A percentile compares a stretch with the other conserved stretches of the same genome.
These are phyloP conservation scores for Muscicapa striata DNA, from an alignment of 2,797 vertebrate species.

Conservation along the genomic window DNA sequence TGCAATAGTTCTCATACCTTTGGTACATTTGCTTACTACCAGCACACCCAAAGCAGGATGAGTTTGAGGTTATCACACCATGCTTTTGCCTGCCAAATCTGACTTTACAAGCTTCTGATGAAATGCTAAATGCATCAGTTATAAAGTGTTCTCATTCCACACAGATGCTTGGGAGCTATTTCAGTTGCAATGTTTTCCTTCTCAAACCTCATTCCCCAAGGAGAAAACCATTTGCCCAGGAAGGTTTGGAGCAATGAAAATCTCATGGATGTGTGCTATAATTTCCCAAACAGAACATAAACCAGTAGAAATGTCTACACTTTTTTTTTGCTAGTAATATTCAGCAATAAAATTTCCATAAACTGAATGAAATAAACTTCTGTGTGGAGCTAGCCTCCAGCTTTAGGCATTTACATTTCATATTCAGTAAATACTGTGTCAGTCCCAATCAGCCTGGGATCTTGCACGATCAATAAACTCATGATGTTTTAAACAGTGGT, in stretches of 20 bases:
- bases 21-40: neutral
- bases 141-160: neutral
- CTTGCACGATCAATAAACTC: neutral
- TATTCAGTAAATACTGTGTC: neutral
- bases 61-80: neutral
- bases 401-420: neutral
- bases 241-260: neutral
- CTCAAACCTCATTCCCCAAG: neutral
- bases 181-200: slow-evolving; percentile 36
- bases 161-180: neutral
- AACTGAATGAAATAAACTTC: slow-evolving; percentile 12
- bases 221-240: slow-evolving; percentile 14
- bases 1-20: neutral
- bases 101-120: slow-evolving; percentile 24
- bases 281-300: slow-evolving; percentile 38
- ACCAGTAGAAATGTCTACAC: neutral
- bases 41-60: neutral
- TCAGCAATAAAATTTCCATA: neutral
- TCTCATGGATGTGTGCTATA: neutral
- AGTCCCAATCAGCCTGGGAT: neutral
- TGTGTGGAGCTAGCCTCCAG: neutral
- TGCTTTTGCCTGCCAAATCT: neutral
- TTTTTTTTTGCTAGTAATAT: neutral
- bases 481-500: neutral
- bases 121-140: slow-evolving; percentile 25